phyloP scores from a whole-genome alignment of 1,140 invertebrate genomes.

The Patella vulgata region DNA sequence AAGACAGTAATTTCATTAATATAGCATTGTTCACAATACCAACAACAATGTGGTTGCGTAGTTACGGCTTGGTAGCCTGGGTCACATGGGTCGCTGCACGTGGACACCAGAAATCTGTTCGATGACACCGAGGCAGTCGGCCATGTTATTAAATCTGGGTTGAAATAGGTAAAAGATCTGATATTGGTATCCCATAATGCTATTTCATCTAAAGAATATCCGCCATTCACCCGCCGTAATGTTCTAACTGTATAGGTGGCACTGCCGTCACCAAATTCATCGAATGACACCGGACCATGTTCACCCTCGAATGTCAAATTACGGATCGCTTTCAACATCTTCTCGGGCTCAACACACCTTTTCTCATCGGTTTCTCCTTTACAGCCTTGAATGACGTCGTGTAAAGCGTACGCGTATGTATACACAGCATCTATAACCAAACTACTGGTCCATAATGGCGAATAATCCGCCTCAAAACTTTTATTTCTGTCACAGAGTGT shows the following conservation, averaged over 20 bases:
- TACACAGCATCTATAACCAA: slow-evolving; percentile 87
- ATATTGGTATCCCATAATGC: slow-evolving; percentile 20
- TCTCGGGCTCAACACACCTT: slow-evolving; percentile 15
- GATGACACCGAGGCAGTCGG: not conserved
- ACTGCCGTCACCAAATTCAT: slow-evolving; percentile 32
- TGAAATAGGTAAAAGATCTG: slow-evolving; percentile 4
- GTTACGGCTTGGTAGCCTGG: slow-evolving; percentile 10
- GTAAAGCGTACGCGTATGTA: slow-evolving; percentile 81
- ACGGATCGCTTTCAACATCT: slow-evolving; percentile 12
- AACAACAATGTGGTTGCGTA: slow-evolving; percentile 32
- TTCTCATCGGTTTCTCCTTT: not conserved
- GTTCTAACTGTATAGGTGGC: slow-evolving; percentile 19
- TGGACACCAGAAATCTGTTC: slow-evolving; percentile 14
- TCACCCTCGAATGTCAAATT: slow-evolving; percentile 24
- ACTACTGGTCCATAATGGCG: slow-evolving; percentile 83
- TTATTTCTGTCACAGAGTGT: not conserved
- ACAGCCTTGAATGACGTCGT: slow-evolving; percentile 45
- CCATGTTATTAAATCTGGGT: slow-evolving; percentile 11
- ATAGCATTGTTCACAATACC: slow-evolving; percentile 34
- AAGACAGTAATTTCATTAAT: slow-evolving; percentile 34
- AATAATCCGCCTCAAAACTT: slow-evolving; percentile 53
- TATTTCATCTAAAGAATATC: not conserved
- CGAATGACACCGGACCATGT: slow-evolving; percentile 26
- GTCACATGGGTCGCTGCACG: slow-evolving; percentile 27
- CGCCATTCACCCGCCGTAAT: not conserved